Percentiles rank a stretch among this genome's conserved stretches.
phyloP scores from a whole-genome alignment of 2,888 invertebrate species.

The Trisateles emortualis region DNA sequence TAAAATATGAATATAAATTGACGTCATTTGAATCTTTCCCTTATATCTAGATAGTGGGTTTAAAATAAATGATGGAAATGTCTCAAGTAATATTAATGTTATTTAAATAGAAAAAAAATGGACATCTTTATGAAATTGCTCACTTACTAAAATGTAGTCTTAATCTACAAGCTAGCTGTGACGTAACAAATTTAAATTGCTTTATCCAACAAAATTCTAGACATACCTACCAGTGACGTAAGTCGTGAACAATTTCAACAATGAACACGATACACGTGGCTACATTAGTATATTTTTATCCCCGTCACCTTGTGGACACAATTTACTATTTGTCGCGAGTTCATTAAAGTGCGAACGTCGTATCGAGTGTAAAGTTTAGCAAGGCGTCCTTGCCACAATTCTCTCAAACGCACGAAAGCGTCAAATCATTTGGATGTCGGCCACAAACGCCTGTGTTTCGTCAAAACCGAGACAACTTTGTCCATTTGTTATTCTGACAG shows the following conservation, averaged over 20 bases:
- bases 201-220: not conserved
- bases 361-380: conserved; percentile 20
- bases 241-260: not conserved
- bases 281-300: not conserved
- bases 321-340: conserved; percentile 1
- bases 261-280: not conserved
- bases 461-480: conserved; percentile 43
- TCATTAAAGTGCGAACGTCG: conserved; percentile 18
- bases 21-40: too few relatives aligned
- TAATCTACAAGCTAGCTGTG: too few relatives aligned
- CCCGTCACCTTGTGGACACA: not conserved
- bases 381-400: conserved; percentile 27
- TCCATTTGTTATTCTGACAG: conserved; percentile 42
- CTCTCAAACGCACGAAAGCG: conserved; percentile 29
- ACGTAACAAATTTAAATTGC: not conserved
- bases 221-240: not conserved
- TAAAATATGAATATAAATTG: too few relatives aligned
- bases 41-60: too few relatives aligned
- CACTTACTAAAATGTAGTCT: too few relatives aligned
- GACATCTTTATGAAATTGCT: too few relatives aligned
- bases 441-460: conserved; percentile 30
- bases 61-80: too few relatives aligned
- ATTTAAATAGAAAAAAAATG: too few relatives aligned
- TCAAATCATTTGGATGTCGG: conserved; percentile 42
- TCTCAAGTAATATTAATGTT: too few relatives aligned